Evolutionary conservation across 2,888 invertebrate species (phyloP), one percentile per base, ranked within the genome.

Genomic region (Pristionchus mayeri): DNA sequence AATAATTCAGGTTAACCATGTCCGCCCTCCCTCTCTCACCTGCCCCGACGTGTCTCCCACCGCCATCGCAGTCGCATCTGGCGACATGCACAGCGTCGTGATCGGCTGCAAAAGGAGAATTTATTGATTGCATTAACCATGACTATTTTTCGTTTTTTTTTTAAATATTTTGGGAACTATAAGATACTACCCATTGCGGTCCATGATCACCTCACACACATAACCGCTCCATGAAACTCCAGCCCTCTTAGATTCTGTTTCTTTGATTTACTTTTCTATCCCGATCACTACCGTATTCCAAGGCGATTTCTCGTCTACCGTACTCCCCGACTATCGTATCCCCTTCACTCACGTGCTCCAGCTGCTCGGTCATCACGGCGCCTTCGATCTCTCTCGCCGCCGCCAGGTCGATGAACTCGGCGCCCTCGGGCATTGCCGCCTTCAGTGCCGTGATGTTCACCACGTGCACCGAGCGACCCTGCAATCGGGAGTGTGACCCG

Each of bases 61-160:
- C 9, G 90, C 91, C 3, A 90, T 84, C 9, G 91, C 92, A 2
- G 91, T 91, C 9, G 90, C 89, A 85, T 92, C 92, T 3, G 92
- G 92, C 24, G 90, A 90, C n/a, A 92, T 88, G 63, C 87, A 85
- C 13, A 91, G 88, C 0, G 89, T 79, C 6, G 88, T 86, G 81
- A 91, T 84, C 4, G 40, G 85, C 21, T 84, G 84, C 9, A 84
- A 52, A 75, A 52, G 21, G 27, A 60, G 27, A 16, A 63, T 4
- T 30, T 16, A 63, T n/a, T n/a, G n/a, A n/a, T n/a, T n/a, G n/a
- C n/a, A n/a, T n/a, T n/a, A n/a, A n/a, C n/a, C n/a, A n/a, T n/a
- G n/a, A n/a, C n/a, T n/a, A n/a, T n/a, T n/a, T n/a, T n/a, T n/a
- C n/a, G n/a, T n/a, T n/a, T n/a, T n/a, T n/a, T n/a, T n/a, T n/a